Conservation (phyloP, 2,888 invertebrate genomes). For the Adela reaumurella region DNA sequence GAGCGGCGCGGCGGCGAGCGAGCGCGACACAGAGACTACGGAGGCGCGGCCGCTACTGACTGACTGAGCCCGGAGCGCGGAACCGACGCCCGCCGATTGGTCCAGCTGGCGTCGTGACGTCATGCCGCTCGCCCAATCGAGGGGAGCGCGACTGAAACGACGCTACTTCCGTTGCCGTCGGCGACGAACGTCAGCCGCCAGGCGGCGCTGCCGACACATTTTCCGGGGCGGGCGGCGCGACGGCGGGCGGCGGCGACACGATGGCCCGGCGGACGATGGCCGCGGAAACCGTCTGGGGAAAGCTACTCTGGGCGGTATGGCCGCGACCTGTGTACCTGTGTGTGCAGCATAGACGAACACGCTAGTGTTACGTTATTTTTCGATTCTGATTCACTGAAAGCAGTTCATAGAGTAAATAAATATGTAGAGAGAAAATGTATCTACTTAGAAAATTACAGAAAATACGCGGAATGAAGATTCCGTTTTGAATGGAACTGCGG, state of each 20-base stretch:
- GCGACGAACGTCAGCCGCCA: no score
- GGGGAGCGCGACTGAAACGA: conserved; percentile 13
- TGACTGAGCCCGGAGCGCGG: conserved; percentile 47
- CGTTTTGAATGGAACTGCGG: no score
- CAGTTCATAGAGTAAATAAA: no score
- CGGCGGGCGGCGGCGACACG: no score
- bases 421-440: no score
- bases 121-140: conserved; percentile 33
- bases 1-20: conserved; percentile 4
- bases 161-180: not conserved
- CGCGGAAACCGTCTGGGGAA: not conserved
- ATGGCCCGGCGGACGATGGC: not conserved
- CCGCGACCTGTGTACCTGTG: not conserved
- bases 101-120: conserved; percentile 34
- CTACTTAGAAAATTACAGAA: no score
- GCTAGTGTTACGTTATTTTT: no score
- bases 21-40: conserved; percentile 43
- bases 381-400: no score
- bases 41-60: conserved; percentile 37
- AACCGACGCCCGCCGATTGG: conserved; percentile 37
- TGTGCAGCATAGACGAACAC: no score
- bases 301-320: not conserved
- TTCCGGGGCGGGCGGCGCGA: not conserved
- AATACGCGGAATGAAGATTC: no score
- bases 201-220: not conserved